These are phyloP conservation scores for Mastomys coucha DNA, from an alignment of 2,113 vertebrate genomes.

Conservation along the genomic window DNA sequence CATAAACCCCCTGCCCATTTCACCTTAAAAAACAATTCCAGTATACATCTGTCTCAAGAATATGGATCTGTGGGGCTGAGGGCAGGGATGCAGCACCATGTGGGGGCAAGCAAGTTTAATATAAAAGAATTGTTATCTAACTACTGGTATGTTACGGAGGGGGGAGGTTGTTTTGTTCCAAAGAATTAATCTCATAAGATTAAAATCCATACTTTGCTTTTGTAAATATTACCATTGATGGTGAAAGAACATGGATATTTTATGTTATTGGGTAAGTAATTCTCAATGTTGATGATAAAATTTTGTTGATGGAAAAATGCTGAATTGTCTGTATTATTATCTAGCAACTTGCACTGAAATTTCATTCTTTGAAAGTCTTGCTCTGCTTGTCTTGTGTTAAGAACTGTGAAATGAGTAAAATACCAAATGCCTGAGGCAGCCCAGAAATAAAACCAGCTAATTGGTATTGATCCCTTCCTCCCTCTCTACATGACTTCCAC, in stretches of 20 bases:
- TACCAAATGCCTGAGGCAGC: background rate
- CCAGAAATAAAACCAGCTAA: background rate
- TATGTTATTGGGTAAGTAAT: conserved; percentile 28
- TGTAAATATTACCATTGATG: background rate
- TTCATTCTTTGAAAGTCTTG: background rate
- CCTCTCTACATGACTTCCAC: background rate
- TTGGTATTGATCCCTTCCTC: background rate
- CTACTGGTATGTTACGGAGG: background rate
- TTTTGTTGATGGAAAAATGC: background rate
- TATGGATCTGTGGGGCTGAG: background rate
- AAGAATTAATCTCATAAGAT: conserved; percentile 17
- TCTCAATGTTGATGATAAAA: background rate
- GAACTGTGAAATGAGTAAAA: conserved; percentile 21
- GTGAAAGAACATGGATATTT: conserved; percentile 29
- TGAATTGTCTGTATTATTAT: conserved; percentile 9
- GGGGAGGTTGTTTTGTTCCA: conserved; percentile 50
- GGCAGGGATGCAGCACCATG: background rate
- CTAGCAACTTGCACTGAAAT: background rate
- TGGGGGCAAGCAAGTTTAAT: background rate
- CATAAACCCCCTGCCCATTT: background rate
- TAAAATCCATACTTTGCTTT: conserved; percentile 40
- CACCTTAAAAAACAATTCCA: conserved; percentile 15
- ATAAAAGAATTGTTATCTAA: conserved; percentile 25
- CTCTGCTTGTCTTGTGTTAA: background rate
- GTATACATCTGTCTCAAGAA: conserved; percentile 32